Conservation (phyloP, 2,797 vertebrate species). For the Sebastes iracundus region DNA sequence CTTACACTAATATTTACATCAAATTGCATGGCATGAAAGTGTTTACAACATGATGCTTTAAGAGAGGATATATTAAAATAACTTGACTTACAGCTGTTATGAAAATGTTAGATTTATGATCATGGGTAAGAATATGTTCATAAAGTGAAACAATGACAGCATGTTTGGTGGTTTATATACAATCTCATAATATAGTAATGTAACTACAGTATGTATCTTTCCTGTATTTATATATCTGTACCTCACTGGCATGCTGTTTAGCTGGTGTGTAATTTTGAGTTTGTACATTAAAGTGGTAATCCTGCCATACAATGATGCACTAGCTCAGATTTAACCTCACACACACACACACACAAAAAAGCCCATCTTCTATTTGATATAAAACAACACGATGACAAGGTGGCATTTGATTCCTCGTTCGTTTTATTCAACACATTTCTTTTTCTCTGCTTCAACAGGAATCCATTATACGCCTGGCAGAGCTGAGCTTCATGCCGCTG, state of each 20-base stretch:
- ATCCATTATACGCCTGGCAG: conserved; percentile 69
- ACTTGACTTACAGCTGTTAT: not conserved
- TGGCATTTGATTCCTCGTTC: not conserved
- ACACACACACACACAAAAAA: not conserved
- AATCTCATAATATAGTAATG: not conserved
- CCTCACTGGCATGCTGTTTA: not conserved
- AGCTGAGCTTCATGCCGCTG: conserved; percentile 66
- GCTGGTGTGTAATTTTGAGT: not conserved
- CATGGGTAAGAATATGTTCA: not conserved
- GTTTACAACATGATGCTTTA: not conserved
- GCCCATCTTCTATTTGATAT: not conserved
- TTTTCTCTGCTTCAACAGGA: conserved; percentile 47
- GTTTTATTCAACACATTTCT: conserved; percentile 47
- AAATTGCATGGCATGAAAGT: not conserved
- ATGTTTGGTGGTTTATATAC: not conserved
- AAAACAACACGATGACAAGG: not conserved
- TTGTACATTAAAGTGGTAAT: not conserved
- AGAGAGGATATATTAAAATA: not conserved
- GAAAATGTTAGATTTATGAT: too few relatives aligned
- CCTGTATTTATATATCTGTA: not conserved
- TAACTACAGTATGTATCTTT: not conserved
- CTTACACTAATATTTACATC: not conserved
- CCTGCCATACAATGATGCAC: not conserved
- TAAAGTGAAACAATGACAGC: not conserved
- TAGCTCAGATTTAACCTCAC: not conserved